Conservation (phyloP, 2,888 invertebrate genomes). For the Deilephila porcellus region DNA sequence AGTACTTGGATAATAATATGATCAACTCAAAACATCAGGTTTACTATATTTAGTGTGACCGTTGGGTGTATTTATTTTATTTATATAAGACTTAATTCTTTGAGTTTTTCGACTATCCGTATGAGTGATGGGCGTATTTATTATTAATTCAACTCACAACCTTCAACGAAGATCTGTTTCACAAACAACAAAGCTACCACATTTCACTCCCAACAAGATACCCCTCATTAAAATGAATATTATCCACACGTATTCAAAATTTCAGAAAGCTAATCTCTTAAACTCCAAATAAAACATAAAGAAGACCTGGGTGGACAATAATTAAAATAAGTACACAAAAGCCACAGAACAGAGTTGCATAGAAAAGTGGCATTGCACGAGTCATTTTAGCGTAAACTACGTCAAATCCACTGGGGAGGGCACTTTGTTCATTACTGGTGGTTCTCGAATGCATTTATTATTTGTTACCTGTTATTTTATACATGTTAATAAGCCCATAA, state of each 20-base stretch:
- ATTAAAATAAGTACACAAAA: slow-evolving; percentile 33
- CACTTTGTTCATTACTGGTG: neutral
- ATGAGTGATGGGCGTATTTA: too few relatives aligned
- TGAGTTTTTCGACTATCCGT: too few relatives aligned
- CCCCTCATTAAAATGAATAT: neutral
- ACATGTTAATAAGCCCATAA: too few relatives aligned
- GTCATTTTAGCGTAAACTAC: slow-evolving; percentile 49
- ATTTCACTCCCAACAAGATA: too few relatives aligned
- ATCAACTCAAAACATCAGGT: too few relatives aligned
- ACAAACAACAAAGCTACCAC: too few relatives aligned
- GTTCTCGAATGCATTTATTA: neutral
- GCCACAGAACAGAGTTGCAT: slow-evolving; percentile 47
- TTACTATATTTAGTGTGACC: too few relatives aligned
- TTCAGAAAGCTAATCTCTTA: slow-evolving; percentile 1
- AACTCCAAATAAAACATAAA: neutral
- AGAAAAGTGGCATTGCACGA: slow-evolving; percentile 46
- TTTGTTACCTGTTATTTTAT: neutral
- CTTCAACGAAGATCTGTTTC: too few relatives aligned
- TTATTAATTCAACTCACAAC: too few relatives aligned
- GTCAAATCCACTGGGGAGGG: slow-evolving; percentile 43
- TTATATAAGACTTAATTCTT: too few relatives aligned
- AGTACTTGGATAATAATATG: too few relatives aligned
- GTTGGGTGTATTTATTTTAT: too few relatives aligned
- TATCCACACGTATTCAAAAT: neutral
- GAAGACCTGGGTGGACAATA: neutral